phyloP scores from a whole-genome alignment of 2,113 vertebrate species.

The Apistogramma diplotaenia region DNA sequence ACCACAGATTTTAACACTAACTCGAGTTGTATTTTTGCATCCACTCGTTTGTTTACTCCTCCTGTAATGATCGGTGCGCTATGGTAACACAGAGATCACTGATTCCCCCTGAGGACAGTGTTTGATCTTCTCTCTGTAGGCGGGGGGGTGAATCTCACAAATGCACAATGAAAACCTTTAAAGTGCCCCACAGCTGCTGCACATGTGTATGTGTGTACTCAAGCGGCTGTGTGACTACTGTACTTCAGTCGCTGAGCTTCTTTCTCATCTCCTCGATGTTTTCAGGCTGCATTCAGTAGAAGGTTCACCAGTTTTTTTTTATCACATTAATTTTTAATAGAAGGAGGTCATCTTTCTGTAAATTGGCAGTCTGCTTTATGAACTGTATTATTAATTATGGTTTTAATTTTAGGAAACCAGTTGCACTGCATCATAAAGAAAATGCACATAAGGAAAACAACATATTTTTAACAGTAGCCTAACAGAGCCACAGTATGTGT shows the following conservation, averaged over 20 bases:
- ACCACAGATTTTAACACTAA: not conserved
- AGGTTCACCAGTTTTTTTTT: not conserved
- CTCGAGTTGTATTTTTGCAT: not conserved
- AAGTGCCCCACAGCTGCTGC: slow-evolving; percentile 54
- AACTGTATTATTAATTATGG: slow-evolving; percentile 14
- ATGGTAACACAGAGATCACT: slow-evolving; percentile 20
- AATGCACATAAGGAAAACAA: not conserved
- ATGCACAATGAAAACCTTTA: slow-evolving; percentile 40
- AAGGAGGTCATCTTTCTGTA: slow-evolving; percentile 32
- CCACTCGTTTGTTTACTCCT: slow-evolving; percentile 48
- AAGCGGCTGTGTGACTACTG: not conserved
- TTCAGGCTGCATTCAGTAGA: slow-evolving; percentile 3
- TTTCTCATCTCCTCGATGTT: not conserved
- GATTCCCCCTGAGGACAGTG: slow-evolving; percentile 7
- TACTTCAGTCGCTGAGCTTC: slow-evolving; percentile 3
- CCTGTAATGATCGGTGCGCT: slow-evolving; percentile 22
- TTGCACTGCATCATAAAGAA: not conserved
- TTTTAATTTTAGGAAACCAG: not conserved
- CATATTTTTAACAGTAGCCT: not conserved
- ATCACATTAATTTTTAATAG: slow-evolving; percentile 48
- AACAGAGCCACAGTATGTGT: not conserved
- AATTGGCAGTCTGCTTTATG: slow-evolving; percentile 14
- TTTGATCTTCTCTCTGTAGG: slow-evolving; percentile 44
- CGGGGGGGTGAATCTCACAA: slow-evolving; percentile 17
- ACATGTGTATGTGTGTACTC: not conserved